Conservation (phyloP, 1,140 invertebrate genomes). For the Aporrectodea caliginosa region DNA sequence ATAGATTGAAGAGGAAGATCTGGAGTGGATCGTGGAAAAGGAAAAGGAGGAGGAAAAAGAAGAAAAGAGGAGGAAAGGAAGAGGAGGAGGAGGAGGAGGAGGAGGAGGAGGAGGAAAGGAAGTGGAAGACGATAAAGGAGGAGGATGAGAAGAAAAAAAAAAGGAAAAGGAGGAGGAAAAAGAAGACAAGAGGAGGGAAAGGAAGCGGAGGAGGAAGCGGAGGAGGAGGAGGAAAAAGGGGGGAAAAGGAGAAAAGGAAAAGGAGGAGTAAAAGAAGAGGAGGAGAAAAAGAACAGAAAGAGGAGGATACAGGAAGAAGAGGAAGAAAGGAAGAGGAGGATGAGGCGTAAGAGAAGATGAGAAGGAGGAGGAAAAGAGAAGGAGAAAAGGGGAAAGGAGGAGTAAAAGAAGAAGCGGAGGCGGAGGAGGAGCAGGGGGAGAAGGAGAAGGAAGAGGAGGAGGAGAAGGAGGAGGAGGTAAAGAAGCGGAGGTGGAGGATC, state of each 20-base stretch:
- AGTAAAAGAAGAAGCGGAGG: slow-evolving; percentile 2
- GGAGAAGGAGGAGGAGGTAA: too few relatives aligned
- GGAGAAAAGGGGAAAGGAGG: slow-evolving; percentile 8
- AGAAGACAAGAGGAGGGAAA: background rate
- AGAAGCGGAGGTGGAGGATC: background rate
- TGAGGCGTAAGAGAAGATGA: background rate
- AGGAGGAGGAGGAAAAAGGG: background rate
- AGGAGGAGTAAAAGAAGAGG: background rate
- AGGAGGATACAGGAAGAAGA: background rate
- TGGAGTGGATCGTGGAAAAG: background rate
- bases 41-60: background rate
- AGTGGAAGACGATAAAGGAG: background rate
- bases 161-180: background rate
- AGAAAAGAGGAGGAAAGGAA: background rate
- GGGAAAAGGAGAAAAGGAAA: background rate
- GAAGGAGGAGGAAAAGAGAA: slow-evolving; percentile 23
- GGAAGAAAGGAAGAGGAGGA: background rate
- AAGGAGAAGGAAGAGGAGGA: too few relatives aligned
- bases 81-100: slow-evolving; percentile 17
- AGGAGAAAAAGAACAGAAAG: background rate
- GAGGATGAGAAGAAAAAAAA: background rate
- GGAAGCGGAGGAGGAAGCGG: background rate
- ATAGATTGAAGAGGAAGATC: background rate
- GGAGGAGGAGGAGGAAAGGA: slow-evolving; percentile 11
- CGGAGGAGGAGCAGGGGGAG: background rate